Conservation (phyloP, 2,888 invertebrate genomes). For the Dryobotodes eremita region DNA sequence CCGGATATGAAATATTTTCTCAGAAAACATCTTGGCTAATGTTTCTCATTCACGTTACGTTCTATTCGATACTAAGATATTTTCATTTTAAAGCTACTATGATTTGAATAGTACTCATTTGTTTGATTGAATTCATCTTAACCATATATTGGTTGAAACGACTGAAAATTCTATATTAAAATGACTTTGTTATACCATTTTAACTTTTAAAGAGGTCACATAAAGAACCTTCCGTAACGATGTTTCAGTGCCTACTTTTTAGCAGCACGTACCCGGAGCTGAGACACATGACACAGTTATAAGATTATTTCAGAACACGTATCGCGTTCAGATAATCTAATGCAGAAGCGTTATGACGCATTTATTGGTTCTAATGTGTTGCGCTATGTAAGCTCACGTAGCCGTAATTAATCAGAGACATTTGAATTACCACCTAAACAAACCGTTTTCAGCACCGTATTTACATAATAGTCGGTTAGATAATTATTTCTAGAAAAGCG, state of each 20-base stretch:
- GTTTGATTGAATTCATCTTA: conserved; percentile 15
- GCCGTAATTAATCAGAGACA: conserved; percentile 65
- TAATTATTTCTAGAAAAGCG: conserved; percentile 39
- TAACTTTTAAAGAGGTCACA: conserved; percentile 20
- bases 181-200: neutral
- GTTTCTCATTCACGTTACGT: neutral
- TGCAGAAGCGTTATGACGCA: conserved; percentile 86
- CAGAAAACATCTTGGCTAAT: too few relatives aligned
- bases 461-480: conserved; percentile 9
- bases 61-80: neutral
- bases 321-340: conserved; percentile 87
- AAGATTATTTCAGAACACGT: conserved; percentile 89
- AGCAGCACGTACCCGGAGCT: conserved; percentile 75
- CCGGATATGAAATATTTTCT: conserved; percentile 2
- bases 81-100: conserved; percentile 1
- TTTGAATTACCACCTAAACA: conserved; percentile 38
- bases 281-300: conserved; percentile 76
- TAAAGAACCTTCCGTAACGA: conserved; percentile 65
- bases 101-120: neutral
- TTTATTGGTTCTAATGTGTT: conserved; percentile 85
- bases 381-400: conserved; percentile 77
- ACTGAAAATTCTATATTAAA: neutral
- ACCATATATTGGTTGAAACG: neutral
- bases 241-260: conserved; percentile 78
- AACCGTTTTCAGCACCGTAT: conserved; percentile 10